phyloP scores from a whole-genome alignment of 2,888 invertebrate species.

The Pilophorus perplexus region DNA sequence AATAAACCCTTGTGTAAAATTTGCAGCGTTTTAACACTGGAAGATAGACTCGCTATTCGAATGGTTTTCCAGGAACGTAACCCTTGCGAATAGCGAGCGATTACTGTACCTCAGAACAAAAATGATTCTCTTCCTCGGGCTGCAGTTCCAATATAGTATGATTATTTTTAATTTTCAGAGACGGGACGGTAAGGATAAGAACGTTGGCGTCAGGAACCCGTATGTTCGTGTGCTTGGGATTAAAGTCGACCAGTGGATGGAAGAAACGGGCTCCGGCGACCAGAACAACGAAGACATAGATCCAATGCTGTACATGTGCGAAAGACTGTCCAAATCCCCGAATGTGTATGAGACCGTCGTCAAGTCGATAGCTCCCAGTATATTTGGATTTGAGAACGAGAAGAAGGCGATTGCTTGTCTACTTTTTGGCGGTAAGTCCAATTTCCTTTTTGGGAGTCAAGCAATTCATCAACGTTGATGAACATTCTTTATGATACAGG shows the following conservation, averaged over 20 bases:
- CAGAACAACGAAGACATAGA: constrained; percentile 67
- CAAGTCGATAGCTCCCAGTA: constrained; percentile 92
- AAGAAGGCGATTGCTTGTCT: constrained; percentile 95
- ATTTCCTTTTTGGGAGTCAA: too few relatives aligned
- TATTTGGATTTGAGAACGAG: constrained; percentile 89
- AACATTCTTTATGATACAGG: constrained; percentile 54
- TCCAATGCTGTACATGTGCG: constrained; percentile 57
- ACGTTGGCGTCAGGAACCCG: constrained; percentile 80
- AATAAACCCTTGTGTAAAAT: too few relatives aligned
- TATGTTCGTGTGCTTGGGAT: constrained; percentile 94
- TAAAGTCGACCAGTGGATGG: constrained; percentile 72
- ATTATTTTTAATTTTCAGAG: too few relatives aligned
- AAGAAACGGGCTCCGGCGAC: constrained; percentile 57
- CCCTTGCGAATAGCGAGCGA: background rate
- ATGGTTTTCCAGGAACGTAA: too few relatives aligned
- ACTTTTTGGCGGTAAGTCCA: constrained; percentile 76
- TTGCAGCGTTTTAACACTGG: too few relatives aligned
- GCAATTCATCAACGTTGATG: too few relatives aligned
- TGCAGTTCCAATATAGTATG: too few relatives aligned
- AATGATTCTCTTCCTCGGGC: too few relatives aligned
- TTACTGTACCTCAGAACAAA: too few relatives aligned
- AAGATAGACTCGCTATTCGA: too few relatives aligned
- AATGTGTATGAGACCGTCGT: constrained; percentile 87
- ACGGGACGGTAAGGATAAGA: constrained; percentile 34
- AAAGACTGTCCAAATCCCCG: constrained; percentile 76